Evolutionary conservation across 2,888 invertebrate genomes (phyloP).

Genomic region (Agrochola macilenta): DNA sequence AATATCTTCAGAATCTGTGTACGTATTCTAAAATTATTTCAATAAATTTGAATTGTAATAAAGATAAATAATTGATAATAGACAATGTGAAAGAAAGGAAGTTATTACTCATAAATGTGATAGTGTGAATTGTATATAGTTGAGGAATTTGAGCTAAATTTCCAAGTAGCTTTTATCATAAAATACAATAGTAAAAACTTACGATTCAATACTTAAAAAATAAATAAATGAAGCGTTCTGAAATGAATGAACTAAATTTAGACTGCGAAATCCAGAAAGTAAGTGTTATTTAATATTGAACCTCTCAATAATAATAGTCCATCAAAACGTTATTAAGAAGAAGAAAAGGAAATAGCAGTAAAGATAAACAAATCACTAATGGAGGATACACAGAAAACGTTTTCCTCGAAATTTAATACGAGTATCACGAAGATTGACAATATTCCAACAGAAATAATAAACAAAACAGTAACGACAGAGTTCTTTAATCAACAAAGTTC

Average conservation of each 20-base stretch:
- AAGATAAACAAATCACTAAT: constrained; percentile 29
- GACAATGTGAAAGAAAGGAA: not conserved
- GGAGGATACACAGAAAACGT: constrained; percentile 19
- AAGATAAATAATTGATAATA: not conserved
- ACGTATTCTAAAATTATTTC: not conserved
- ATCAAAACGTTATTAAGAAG: not conserved
- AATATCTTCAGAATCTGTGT: not conserved
- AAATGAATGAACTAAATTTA: not conserved
- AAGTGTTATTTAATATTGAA: constrained; percentile 14
- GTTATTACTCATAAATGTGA: not conserved
- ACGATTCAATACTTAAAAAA: not conserved
- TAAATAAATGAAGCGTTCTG: accelerated
- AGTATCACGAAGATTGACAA: not conserved
- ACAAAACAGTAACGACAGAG: not conserved
- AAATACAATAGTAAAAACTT: not conserved
- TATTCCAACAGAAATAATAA: constrained; percentile 11
- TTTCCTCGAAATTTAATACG: constrained; percentile 1
- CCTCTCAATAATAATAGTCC: not conserved
- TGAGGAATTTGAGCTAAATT: too few relatives aligned
- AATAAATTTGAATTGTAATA: not conserved
- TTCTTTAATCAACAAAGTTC: constrained; percentile 26
- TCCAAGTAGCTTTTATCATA: not conserved
- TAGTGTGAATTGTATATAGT: not conserved
- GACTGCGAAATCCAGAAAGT: not conserved
- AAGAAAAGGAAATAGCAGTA: constrained; percentile 7